These are phyloP conservation scores for Engraulis encrasicolus DNA, from an alignment of 2,113 vertebrate genomes.

Conservation along the genomic window DNA sequence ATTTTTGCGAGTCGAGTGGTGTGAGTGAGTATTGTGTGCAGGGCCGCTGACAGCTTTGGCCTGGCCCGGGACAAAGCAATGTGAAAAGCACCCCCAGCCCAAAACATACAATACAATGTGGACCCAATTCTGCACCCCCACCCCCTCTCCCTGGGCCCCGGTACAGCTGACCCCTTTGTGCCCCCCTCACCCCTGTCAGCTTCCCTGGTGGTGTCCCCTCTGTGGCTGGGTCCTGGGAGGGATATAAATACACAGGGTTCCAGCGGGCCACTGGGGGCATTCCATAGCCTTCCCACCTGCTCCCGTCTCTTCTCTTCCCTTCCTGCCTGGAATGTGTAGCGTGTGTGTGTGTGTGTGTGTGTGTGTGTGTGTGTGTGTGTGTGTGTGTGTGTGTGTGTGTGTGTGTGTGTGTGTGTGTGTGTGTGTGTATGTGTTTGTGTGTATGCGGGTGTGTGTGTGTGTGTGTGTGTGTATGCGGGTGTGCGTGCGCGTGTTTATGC, in stretches of 20 bases:
- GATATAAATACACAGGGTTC: constrained; percentile 56
- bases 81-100: too few relatives aligned
- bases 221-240: neutral
- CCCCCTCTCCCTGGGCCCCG: too few relatives aligned
- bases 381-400: constrained; percentile 27
- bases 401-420: neutral
- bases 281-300: constrained; percentile 51
- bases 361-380: neutral
- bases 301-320: constrained; percentile 47
- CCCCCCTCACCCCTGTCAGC: constrained; percentile 40
- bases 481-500: too few relatives aligned
- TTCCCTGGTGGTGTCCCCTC: constrained; percentile 35
- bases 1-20: too few relatives aligned
- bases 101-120: too few relatives aligned
- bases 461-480: constrained; percentile 39
- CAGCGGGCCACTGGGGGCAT: constrained; percentile 44
- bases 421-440: neutral
- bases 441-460: constrained; percentile 23
- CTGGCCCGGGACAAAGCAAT: too few relatives aligned
- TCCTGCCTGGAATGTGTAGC: constrained; percentile 43
- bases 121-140: too few relatives aligned
- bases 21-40: too few relatives aligned
- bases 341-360: constrained; percentile 18
- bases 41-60: too few relatives aligned
- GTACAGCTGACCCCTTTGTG: too few relatives aligned